Conservation (phyloP, 2,113 vertebrate genomes). For the Rhombomys opimus region DNA sequence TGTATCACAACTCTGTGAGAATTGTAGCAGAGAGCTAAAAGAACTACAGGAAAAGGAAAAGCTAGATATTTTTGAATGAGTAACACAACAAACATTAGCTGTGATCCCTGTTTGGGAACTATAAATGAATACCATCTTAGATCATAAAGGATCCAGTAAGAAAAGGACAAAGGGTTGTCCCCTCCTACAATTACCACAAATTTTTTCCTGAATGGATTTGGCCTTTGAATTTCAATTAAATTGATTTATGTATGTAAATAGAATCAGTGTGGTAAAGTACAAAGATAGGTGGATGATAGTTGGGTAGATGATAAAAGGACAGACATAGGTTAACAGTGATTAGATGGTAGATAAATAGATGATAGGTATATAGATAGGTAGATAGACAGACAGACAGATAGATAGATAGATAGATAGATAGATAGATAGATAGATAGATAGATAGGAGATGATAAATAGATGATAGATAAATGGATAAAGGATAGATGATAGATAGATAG, state of each 20-base stretch:
- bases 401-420: not conserved
- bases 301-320: not conserved
- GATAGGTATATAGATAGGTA: not conserved
- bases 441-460: not conserved
- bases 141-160: not conserved
- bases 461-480: too few relatives aligned
- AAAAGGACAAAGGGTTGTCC: not conserved
- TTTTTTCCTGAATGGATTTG: not conserved
- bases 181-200: not conserved
- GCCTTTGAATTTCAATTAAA: conserved; percentile 4
- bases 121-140: not conserved
- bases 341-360: not conserved
- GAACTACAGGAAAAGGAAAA: not conserved
- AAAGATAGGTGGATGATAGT: not conserved
- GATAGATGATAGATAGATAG: not conserved
- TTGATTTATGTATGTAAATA: not conserved
- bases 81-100: not conserved
- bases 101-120: not conserved
- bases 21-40: not conserved
- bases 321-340: too few relatives aligned
- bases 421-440: not conserved
- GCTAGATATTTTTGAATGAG: not conserved
- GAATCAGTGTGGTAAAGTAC: not conserved
- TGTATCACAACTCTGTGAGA: not conserved
- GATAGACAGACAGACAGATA: too few relatives aligned